phyloP scores from a whole-genome alignment of 2,113 vertebrate genomes.

The Phrynosoma blainvillii region DNA sequence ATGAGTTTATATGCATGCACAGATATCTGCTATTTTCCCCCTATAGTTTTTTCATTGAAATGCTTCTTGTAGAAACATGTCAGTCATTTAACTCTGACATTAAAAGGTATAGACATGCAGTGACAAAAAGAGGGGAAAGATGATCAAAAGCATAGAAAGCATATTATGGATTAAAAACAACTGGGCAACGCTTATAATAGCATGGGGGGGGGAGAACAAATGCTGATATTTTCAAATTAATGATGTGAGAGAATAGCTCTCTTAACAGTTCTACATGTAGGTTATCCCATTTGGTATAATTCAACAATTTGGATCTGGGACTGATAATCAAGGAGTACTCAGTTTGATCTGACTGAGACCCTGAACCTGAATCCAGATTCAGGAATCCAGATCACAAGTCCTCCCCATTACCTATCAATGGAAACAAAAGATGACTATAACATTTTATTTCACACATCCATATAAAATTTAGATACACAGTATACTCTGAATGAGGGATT shows the following conservation, averaged over 20 bases:
- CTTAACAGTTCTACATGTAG: neutral
- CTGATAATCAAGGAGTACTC: too few relatives aligned
- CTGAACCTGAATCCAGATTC: too few relatives aligned
- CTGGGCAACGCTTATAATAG: neutral
- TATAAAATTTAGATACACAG: too few relatives aligned
- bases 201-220: neutral
- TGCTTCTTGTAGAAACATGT: neutral
- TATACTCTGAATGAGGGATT: too few relatives aligned
- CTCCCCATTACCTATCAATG: too few relatives aligned
- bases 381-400: too few relatives aligned
- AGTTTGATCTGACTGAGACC: too few relatives aligned
- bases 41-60: neutral
- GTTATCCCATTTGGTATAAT: too few relatives aligned
- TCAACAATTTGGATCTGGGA: too few relatives aligned
- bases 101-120: neutral
- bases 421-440: too few relatives aligned
- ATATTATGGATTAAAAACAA: neutral
- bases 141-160: neutral
- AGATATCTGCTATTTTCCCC: neutral
- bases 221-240: neutral
- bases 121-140: neutral
- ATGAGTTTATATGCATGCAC: neutral
- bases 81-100: neutral
- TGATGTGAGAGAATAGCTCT: neutral
- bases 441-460: too few relatives aligned